Conservation (phyloP, 2,888 invertebrate genomes). For the Pantelozetes paolii region DNA sequence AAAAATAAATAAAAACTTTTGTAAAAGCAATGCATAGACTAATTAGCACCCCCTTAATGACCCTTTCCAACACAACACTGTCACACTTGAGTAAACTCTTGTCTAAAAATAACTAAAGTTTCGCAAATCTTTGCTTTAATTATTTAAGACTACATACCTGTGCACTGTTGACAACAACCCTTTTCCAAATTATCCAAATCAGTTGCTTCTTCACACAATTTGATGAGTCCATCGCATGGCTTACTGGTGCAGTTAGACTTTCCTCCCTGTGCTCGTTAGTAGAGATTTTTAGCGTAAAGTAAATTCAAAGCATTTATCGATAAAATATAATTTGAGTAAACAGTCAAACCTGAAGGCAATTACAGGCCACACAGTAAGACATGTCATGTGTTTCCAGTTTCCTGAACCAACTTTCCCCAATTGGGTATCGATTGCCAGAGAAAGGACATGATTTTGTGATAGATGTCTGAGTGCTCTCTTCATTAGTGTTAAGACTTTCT, state of each 20-base stretch:
- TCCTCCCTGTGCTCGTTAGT: slow-evolving; percentile 4
- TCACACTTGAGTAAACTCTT: no score
- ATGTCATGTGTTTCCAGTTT: slow-evolving; percentile 18
- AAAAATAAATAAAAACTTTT: no score
- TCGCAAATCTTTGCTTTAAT: no score
- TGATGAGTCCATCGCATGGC: neutral
- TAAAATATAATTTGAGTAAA: no score
- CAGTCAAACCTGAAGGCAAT: slow-evolving; percentile 24
- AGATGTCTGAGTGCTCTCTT: neutral
- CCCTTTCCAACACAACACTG: no score
- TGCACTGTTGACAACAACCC: slow-evolving; percentile 28
- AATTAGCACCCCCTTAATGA: no score
- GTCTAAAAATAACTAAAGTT: no score
- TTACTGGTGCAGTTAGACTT: slow-evolving; percentile 22
- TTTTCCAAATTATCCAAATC: slow-evolving; percentile 3
- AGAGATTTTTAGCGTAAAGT: no score
- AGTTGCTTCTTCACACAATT: neutral
- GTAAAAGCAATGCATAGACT: no score
- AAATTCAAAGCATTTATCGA: no score
- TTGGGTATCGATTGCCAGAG: neutral
- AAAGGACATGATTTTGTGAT: neutral
- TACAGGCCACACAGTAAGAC: slow-evolving; percentile 23
- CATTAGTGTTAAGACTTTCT: neutral
- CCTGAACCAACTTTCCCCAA: slow-evolving; percentile 25
- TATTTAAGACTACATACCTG: slow-evolving; percentile 3